phyloP scores from a whole-genome alignment of 1,140 invertebrate species.

The Ips nitidus region DNA sequence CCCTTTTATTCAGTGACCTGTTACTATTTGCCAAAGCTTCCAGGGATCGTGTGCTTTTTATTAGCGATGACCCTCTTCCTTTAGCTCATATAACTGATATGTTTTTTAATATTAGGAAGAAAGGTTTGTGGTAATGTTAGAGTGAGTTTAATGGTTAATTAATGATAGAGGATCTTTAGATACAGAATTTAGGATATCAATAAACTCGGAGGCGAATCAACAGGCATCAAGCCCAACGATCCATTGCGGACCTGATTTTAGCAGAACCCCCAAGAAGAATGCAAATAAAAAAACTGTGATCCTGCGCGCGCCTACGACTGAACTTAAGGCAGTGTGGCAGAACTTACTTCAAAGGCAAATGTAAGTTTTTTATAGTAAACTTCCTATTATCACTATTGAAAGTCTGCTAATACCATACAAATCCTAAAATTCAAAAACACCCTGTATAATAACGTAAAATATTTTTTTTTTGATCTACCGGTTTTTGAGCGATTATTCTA shows the following conservation, averaged over 20 bases:
- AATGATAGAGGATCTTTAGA: constrained; percentile 54
- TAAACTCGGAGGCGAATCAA: constrained; percentile 58
- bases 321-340: constrained; percentile 86
- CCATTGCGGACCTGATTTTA: constrained; percentile 63
- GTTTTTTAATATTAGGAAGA: constrained; percentile 81
- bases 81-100: constrained; percentile 76
- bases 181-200: constrained; percentile 69
- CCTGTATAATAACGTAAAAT: too few species aligned
- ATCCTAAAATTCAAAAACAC: background rate
- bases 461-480: too few species aligned
- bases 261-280: constrained; percentile 61
- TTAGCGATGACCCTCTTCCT: constrained; percentile 81
- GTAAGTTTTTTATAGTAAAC: constrained; percentile 57
- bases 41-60: constrained; percentile 79
- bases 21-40: constrained; percentile 83
- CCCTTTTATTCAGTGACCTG: constrained; percentile 78
- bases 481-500: too few species aligned
- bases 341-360: constrained; percentile 84
- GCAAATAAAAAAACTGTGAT: constrained; percentile 68
- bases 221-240: constrained; percentile 64
- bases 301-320: constrained; percentile 74
- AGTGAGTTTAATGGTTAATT: background rate
- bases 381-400: background rate
- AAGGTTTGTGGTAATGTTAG: constrained; percentile 58
- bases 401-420: background rate